Base-by-base conservation (phyloP, 2,113 vertebrate species). In the Osmerus eperlanus region DNA sequence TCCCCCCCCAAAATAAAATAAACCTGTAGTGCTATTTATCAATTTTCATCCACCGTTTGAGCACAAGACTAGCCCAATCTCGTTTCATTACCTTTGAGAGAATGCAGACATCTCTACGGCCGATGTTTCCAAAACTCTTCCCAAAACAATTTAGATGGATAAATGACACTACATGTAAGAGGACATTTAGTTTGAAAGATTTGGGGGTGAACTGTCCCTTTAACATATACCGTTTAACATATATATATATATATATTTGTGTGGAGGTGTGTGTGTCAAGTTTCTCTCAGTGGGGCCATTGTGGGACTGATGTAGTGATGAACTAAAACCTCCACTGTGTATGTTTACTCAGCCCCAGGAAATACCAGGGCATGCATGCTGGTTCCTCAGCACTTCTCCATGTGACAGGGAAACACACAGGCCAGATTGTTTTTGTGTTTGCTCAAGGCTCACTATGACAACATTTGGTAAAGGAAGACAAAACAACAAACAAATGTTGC, bases 341-440 rank as follows among this genome's bases (percentile, higher is more conserved):
- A 66, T 86, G 90, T 93, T 92, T 92, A 89, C 75, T 71, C 89
- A 91, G 85, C 85, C 85, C 90, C 91, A 90, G 90, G 91, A 95
- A 94, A 94, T 93, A 89, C 93, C 92, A 90, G 55, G 80, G 92
- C 88, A 89, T 88, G 89, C 92, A 91, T 85, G 86, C 89, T 88
- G 88, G 85, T 89, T 89, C 89, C 83, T 89, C 87, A 85, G 90
- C 86, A 80, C 87, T 0, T 63, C 56, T 3, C 78, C 91, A 91
- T 72, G 70, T 92, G 91, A 92, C 89, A 58, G 18, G 7, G 82
- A 89, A 86, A 87, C 89, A 91, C 89, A 90, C 86, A 88, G 88
- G 83, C 84, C 78, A 77, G 87, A 91, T 82, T 90, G 81, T 86
- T 89, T 87, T 81, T 56, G 73, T 85, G 86, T 87, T 87, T 81